Percentiles rank a stretch among this genome's conserved stretches.
phyloP scores from a whole-genome alignment of 2,888 invertebrate species.

The Meiosimyza decipiens region DNA sequence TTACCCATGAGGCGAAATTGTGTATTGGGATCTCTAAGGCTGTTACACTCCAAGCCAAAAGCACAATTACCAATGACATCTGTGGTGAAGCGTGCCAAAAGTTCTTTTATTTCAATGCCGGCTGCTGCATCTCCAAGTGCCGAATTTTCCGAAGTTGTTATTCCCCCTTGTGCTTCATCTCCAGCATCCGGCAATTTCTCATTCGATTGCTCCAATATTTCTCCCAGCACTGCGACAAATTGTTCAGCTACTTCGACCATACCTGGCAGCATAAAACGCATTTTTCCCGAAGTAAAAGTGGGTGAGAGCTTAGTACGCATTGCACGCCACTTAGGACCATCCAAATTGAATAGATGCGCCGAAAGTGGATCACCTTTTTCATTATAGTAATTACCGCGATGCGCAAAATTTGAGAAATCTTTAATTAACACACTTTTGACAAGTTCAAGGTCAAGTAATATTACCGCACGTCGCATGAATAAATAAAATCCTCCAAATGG shows the following conservation, averaged over 20 bases:
- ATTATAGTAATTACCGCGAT: conserved; percentile 61
- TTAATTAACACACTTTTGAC: conserved; percentile 62
- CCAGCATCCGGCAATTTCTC: background rate
- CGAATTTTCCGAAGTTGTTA: background rate
- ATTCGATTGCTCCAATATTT: conserved; percentile 37
- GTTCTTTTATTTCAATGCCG: conserved; percentile 64
- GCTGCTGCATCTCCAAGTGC: background rate
- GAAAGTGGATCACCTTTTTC: conserved; percentile 63
- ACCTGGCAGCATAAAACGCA: conserved; percentile 68
- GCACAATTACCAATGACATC: conserved; percentile 69
- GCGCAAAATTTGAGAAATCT: conserved; percentile 63
- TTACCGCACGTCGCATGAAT: conserved; percentile 48
- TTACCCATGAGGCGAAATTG: conserved; percentile 61
- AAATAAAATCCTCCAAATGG: conserved; percentile 58
- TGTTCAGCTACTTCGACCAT: conserved; percentile 60
- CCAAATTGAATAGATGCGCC: conserved; percentile 62
- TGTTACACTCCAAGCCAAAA: conserved; percentile 68
- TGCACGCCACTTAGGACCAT: conserved; percentile 67
- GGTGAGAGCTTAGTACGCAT: conserved; percentile 67
- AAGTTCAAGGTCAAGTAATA: conserved; percentile 60
- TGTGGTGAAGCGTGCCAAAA: conserved; percentile 67
- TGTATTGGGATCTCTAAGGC: conserved; percentile 63
- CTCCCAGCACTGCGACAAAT: conserved; percentile 51
- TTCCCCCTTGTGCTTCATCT: conserved; percentile 40
- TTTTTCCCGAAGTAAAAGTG: conserved; percentile 69